Percentiles rank a stretch among this genome's conserved stretches.
Evolutionary conservation across 2,888 invertebrate genomes (phyloP).

Genomic region (Lepetodrilus schrolli): DNA sequence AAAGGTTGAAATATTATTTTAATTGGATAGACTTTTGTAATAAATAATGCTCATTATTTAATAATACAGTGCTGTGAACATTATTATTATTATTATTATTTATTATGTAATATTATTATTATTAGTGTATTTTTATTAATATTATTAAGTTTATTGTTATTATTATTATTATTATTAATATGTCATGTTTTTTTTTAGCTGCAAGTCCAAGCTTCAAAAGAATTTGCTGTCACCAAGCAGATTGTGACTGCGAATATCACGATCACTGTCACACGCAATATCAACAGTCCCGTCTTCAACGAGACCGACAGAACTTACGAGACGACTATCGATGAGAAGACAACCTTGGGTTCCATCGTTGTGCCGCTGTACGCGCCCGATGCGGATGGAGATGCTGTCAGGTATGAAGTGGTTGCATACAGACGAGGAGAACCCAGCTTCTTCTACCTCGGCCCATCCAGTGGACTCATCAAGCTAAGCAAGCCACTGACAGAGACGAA

Average conservation of each 20-base stretch:
- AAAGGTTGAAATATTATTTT: no score
- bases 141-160: no score
- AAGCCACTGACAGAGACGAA: conserved; percentile 32
- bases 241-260: conserved; percentile 48
- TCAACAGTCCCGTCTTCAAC: conserved; percentile 48
- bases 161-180: background rate
- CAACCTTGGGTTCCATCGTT: conserved; percentile 35
- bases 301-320: conserved; percentile 33
- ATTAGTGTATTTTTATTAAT: no score
- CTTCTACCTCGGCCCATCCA: conserved; percentile 38
- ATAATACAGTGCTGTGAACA: no score
- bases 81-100: no score
- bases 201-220: conserved; percentile 35
- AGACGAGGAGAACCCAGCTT: conserved; percentile 33
- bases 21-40: no score
- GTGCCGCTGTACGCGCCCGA: conserved; percentile 52
- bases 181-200: conserved; percentile 33
- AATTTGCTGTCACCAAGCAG: conserved; percentile 36
- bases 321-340: conserved; percentile 45
- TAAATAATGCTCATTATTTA: no score
- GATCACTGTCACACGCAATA: conserved; percentile 58
- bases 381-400: conserved; percentile 46
- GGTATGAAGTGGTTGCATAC: conserved; percentile 30
- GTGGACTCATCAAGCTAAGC: conserved; percentile 44
- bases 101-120: no score